Evolutionary conservation across 2,113 vertebrate genomes (phyloP), one percentile per base, ranked within the genome.

Genomic region (Ceyx cyanopectus): DNA sequence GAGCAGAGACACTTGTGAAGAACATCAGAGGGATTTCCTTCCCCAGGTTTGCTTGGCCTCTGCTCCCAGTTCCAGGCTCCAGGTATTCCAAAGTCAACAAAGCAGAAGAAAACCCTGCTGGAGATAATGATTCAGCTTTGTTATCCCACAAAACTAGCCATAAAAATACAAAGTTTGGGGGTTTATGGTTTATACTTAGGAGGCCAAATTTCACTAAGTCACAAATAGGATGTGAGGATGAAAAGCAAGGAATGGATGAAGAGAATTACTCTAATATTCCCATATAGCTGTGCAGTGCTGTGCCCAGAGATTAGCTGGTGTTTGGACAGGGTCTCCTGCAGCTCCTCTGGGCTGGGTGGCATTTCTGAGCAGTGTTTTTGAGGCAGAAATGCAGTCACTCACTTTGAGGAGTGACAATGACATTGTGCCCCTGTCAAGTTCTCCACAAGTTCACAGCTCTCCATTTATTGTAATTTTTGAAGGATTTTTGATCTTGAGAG

Each of bases 401-500:
- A 37, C 37, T 37, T 37, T 37, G 37, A 37, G 37, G 37, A 57
- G 34, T 81, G 65, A 86, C 77, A 63, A 66, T 75, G 57, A 87
- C 51, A 72, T 23, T 62, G 60, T 46, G 60, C 65, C 20, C 22
- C 75, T 84, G 50, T 72, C 72, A 85, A 79, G 63, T 75, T 77
- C 26, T 74, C 37, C 15, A 20, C 45, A 65, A 89, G 81, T 95
- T 88, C 90, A 90, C 53, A 82, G 63, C 29, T 70, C 72, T 65
- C 53, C 69, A 63, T 70, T 92, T 92, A 85, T 62, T 88, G 81
- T 65, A 68, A 75, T 93, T 91, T 89, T 77, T 46, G 74, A 94
- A 85, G 60, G 79, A 89, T 89, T 92, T 92, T 92, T 91, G 93
- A 92, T 97, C 79, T 78, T 82, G 83, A 93, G 85, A 95, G 90